Base-by-base conservation (phyloP, 2,797 vertebrate species). In the Crenuchus spilurus region DNA sequence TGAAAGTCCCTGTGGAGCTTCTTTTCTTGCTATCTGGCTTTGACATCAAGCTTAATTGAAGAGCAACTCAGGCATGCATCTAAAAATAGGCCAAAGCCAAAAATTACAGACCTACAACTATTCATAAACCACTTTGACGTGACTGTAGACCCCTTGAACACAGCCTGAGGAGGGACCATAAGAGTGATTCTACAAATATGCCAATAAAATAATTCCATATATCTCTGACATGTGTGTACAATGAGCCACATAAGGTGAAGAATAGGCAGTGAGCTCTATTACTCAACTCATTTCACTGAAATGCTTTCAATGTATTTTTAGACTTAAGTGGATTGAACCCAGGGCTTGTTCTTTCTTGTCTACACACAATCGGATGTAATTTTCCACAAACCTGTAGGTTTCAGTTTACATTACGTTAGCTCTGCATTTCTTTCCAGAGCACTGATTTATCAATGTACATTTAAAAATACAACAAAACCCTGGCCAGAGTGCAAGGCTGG, bases 71-170 rank as follows among this genome's bases (percentile, higher is more conserved):
- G 73, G 76, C 31, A 41, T 82, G 61, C 71, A 2, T 0, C 79
- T 84, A 80, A 84, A 87, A 87, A 88, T 86, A 90, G 55, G 46
- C 37, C 18, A 42, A 14, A 54, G 31, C 18, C 77, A 58, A 64
- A 65, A 68, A 55, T n/a, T 52, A 24, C 9, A 33, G 8, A 7
- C 16, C 10, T 28, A 24, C 28, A 42, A n/a, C 22, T 8, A 42
- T 4, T 22, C 60, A 44, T 37, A 39, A 35, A 39, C 13, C 22
- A 13, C 28, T 35, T 26, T 62, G 39, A 46, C 14, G 28, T 42
- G 37, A 30, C 54, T 6, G 8, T 9, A 31, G 26, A n/a, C 24
- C 18, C 46, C 11, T 10, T 54, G 35, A 33, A 65, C 4, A 64
- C 51, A 54, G 51, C 13, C 22, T 61, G 11, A 52, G 44, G 28